Percentiles rank a stretch among this genome's conserved stretches.
phyloP scores from a whole-genome alignment of 2,797 vertebrate species.

The Coreius guichenoti region DNA sequence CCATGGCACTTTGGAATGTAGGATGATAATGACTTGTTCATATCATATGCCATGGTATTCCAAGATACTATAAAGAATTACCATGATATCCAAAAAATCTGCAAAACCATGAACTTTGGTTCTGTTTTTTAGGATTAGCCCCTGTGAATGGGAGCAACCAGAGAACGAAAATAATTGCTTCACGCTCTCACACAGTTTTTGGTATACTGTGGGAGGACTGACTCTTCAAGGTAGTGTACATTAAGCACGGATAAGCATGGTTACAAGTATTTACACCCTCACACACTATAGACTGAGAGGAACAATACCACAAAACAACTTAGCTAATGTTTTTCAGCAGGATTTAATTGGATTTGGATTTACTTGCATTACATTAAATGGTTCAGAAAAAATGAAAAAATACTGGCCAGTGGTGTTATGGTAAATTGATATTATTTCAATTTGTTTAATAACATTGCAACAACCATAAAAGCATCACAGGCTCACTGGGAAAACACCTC shows the following conservation, averaged over 20 bases:
- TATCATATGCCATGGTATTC: neutral
- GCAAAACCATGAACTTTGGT: neutral
- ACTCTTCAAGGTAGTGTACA: conserved; percentile 85
- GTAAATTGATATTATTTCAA: neutral
- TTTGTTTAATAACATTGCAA: neutral
- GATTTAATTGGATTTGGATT: conserved; percentile 6
- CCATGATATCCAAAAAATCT: neutral
- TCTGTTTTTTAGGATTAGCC: conserved; percentile 76
- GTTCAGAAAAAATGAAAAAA: neutral
- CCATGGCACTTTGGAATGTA: neutral
- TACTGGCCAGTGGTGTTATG: neutral
- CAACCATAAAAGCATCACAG: neutral
- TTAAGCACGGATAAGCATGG: neutral
- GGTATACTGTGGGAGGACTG: conserved; percentile 87
- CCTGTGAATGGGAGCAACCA: conserved; percentile 84
- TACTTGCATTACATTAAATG: neutral
- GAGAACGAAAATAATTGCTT: conserved; percentile 80
- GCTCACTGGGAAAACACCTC: neutral
- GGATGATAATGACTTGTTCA: neutral
- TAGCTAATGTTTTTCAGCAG: neutral
- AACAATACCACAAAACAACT: conserved; percentile 4
- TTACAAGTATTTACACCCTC: neutral
- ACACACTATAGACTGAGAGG: neutral
- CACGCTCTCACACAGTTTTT: conserved; percentile 87
- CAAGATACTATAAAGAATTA: neutral